Percentiles rank a stretch among this genome's conserved stretches.
These are phyloP conservation scores for Mormyrus hasselquistii DNA, from an alignment of 2,797 vertebrate genomes.

Conservation along the genomic window DNA sequence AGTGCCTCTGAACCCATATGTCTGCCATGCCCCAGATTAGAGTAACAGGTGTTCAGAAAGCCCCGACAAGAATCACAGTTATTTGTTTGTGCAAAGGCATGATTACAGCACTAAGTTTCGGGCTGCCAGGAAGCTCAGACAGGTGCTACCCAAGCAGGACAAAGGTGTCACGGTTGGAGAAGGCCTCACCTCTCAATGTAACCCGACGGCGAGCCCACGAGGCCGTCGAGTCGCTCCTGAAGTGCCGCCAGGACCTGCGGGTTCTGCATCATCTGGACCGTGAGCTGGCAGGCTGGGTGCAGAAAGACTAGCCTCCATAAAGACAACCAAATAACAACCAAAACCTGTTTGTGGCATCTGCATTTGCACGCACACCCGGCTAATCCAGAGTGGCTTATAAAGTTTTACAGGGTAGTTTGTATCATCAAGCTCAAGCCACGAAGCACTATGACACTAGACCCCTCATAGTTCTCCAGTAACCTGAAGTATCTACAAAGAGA, in stretches of 20 bases:
- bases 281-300: conserved; percentile 81
- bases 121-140: no score
- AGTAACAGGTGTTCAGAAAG: not conserved
- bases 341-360: not conserved
- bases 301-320: not conserved
- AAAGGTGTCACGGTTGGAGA: not conserved
- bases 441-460: not conserved
- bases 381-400: not conserved
- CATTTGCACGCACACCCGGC: not conserved
- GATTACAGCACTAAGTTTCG: not conserved
- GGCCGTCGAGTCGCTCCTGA: conserved; percentile 93
- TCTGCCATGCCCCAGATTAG: not conserved
- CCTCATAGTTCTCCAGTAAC: not conserved
- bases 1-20: not conserved
- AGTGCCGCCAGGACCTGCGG: conserved; percentile 97
- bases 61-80: not conserved
- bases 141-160: not conserved
- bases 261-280: conserved; percentile 99
- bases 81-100: not conserved
- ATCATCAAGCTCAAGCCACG: not conserved
- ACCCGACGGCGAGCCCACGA: conserved; percentile 90
- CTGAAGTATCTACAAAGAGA: not conserved
- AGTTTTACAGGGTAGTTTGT: not conserved
- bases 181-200: conserved; percentile 92
- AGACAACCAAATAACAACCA: not conserved